phyloP scores from a whole-genome alignment of 2,797 vertebrate genomes.

The Nasua narica region DNA sequence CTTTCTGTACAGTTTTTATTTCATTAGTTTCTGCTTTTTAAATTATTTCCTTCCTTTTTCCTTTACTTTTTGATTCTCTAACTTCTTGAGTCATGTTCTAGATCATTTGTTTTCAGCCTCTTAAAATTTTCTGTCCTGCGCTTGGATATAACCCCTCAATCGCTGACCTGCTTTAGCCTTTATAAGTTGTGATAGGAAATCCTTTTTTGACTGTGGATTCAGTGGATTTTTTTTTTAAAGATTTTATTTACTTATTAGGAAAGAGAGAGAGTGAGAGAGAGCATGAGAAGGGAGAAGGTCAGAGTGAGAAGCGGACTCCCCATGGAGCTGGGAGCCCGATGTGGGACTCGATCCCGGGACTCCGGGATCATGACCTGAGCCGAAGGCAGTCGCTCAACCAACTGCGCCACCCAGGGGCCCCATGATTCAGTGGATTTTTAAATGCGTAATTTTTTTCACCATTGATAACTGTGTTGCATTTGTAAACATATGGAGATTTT shows the following conservation, averaged over 20 bases:
- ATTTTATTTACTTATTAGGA: too few species aligned
- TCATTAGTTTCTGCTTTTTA: neutral
- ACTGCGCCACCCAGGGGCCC: too few species aligned
- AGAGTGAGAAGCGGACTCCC: too few species aligned
- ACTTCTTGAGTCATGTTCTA: neutral
- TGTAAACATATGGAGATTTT: neutral
- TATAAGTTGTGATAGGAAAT: neutral
- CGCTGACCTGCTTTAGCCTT: neutral
- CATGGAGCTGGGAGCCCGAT: too few species aligned
- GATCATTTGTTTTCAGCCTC: neutral
- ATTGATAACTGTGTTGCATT: neutral
- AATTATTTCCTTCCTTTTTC: neutral
- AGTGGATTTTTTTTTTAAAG: neutral
- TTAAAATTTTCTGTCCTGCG: neutral
- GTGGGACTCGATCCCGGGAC: too few species aligned
- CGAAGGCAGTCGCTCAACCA: too few species aligned
- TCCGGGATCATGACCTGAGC: too few species aligned
- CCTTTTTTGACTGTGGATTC: neutral
- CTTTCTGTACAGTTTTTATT: neutral
- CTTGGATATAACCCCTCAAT: neutral
- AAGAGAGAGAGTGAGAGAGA: too few species aligned
- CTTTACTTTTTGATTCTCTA: neutral
- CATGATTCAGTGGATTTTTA: neutral
- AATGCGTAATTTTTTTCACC: neutral
- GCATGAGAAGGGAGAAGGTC: too few species aligned